Percentiles rank a stretch among this genome's conserved stretches.
phyloP scores from a whole-genome alignment of 2,888 invertebrate genomes.

The Cheilosia variabilis region DNA sequence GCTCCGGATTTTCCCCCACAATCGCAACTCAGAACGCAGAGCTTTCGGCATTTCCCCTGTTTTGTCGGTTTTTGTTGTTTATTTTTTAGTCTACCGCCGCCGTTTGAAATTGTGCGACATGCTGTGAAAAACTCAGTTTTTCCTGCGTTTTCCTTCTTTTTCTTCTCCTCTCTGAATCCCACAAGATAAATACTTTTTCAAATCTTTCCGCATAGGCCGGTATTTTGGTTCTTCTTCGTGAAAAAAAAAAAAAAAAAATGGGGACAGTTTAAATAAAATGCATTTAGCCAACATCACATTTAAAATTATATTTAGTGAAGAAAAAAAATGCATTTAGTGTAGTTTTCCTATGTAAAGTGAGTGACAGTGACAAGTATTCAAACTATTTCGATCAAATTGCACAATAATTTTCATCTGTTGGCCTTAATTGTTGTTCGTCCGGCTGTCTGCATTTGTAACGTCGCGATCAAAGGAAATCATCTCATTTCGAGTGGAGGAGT shows the following conservation, averaged over 20 bases:
- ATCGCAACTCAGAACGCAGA: not conserved
- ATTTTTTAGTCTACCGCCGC: constrained; percentile 68
- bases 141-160: constrained; percentile 27
- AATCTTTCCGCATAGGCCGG: constrained; percentile 22
- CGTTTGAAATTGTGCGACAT: constrained; percentile 69
- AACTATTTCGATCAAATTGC: constrained; percentile 21
- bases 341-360: constrained; percentile 31
- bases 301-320: constrained; percentile 6
- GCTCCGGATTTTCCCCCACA: constrained; percentile 20
- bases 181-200: not conserved
- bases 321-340: constrained; percentile 1
- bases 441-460: constrained; percentile 9
- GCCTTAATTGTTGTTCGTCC: constrained; percentile 45
- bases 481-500: constrained; percentile 4
- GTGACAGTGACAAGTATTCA: constrained; percentile 27
- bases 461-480: not conserved
- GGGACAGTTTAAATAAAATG: constrained; percentile 1
- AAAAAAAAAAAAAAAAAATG: constrained; percentile 4
- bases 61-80: constrained; percentile 58
- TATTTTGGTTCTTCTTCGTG: not conserved
- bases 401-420: constrained; percentile 51
- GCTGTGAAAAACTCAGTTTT: constrained; percentile 49
- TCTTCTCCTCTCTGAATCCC: constrained; percentile 15
- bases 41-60: constrained; percentile 43
- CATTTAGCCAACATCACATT: constrained; percentile 6